Evolutionary conservation across 2,888 invertebrate genomes (phyloP).

Genomic region (Macroteleia sp.): DNA sequence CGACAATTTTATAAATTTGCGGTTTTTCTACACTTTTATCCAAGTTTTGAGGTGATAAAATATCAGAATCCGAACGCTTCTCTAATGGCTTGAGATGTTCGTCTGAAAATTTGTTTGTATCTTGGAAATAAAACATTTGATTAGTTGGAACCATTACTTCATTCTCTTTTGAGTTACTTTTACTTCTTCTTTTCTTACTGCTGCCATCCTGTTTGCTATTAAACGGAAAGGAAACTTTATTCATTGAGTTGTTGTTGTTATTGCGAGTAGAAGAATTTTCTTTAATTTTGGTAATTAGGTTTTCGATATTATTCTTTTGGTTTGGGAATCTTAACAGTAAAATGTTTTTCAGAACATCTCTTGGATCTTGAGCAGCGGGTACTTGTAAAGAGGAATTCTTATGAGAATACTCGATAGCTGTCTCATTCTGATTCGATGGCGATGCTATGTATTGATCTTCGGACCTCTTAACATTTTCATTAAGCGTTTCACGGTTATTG

Average conservation of each 20-base stretch:
- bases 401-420: conserved; percentile 6
- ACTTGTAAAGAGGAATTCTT: conserved; percentile 26
- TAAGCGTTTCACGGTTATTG: conserved; percentile 11
- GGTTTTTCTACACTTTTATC: neutral
- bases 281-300: conserved; percentile 16
- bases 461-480: conserved; percentile 23
- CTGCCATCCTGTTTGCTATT: neutral
- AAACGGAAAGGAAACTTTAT: neutral
- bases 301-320: conserved; percentile 25
- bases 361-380: conserved; percentile 22
- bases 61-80: too few relatives aligned
- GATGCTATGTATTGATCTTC: conserved; percentile 35
- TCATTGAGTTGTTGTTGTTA: neutral
- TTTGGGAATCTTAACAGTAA: conserved; percentile 27
- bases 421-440: conserved; percentile 27
- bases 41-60: neutral
- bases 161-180: conserved; percentile 14
- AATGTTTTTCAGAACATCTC: conserved; percentile 30
- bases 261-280: neutral
- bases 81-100: too few relatives aligned
- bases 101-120: neutral
- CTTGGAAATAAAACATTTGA: neutral
- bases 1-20: conserved; percentile 8
- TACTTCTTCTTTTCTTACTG: conserved; percentile 27
- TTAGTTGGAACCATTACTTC: neutral